Evolutionary conservation across 2,797 vertebrate species (phyloP).

Genomic region (Gymnoscopelus braueri): DNA sequence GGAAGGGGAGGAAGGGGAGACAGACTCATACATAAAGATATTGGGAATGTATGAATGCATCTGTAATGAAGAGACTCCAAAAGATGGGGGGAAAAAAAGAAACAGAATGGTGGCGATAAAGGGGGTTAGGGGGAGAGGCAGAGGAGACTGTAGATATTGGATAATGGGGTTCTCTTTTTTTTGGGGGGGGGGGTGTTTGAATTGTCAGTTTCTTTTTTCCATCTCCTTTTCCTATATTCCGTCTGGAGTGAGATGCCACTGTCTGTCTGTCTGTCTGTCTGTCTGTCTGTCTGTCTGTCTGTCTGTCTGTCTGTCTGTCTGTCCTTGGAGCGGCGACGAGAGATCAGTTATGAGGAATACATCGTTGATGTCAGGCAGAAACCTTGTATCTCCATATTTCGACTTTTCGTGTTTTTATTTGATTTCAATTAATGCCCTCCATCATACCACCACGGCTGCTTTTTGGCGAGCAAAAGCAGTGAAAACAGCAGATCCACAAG

Average conservation of each 20-base stretch:
- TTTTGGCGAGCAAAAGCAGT: too few relatives aligned
- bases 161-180: slow-evolving; percentile 19
- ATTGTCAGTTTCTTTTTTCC: slow-evolving; percentile 31
- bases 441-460: too few relatives aligned
- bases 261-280: slow-evolving; percentile 25
- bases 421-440: too few relatives aligned
- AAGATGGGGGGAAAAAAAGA: slow-evolving; percentile 63
- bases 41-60: slow-evolving; percentile 86
- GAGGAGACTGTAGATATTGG: slow-evolving; percentile 20
- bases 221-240: slow-evolving; percentile 56
- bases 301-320: slow-evolving; percentile 1
- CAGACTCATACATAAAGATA: slow-evolving; percentile 87
- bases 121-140: slow-evolving; percentile 31
- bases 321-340: slow-evolving; percentile 51
- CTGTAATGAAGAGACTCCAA: slow-evolving; percentile 81
- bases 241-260: slow-evolving; percentile 59
- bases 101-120: slow-evolving; percentile 60
- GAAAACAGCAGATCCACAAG: too few relatives aligned
- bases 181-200: slow-evolving; percentile 8
- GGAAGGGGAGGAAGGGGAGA: slow-evolving; percentile 13
- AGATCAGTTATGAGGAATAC: slow-evolving; percentile 36
- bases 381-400: too few relatives aligned
- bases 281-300: slow-evolving; percentile 37
- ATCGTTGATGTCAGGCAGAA: too few relatives aligned
- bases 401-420: too few relatives aligned